Evolutionary conservation across 2,888 invertebrate genomes (phyloP), one percentile per base, ranked within the genome.

Genomic region (Pteria penguin): DNA sequence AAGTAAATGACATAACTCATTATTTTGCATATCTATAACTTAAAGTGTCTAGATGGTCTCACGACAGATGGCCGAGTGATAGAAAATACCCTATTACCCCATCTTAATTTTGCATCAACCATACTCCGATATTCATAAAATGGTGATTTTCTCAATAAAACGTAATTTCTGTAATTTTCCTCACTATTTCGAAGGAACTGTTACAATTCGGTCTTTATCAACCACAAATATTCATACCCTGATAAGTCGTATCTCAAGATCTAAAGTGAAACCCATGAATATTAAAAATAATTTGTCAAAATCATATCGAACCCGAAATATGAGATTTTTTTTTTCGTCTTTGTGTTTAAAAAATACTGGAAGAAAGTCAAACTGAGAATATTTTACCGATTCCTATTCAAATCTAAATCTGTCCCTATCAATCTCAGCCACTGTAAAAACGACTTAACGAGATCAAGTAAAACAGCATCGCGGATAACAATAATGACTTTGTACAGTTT

Each of bases 401-500:
- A 18, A 8, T 45, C 8, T 14, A 45, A 45, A 45, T 45, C 45
- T 45, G 45, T 45, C 18, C 18, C 8, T 14, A 45, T 45, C 45
- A 45, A 45, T 45, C 45, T 14, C 45, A n/a, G 8, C 45, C 24
- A 45, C 26, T 33, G 26, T 36, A 45, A 65, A 36, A n/a, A 36
- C 14, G 45, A 45, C 45, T 45, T 27, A 8, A 65, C 45, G 33
- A 65, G 31, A 62, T 27, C 31, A 62, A 14, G 31, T 26, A 65
- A 8, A 45, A 45, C 8, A 18, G 45, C 45, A 45, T 18, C 8
- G 45, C 18, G 8, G 45, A 45, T 32, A 26, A 68, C 57, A 68
- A 68, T 68, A 52, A 68, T 68, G 68, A 45, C 31, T 26, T 55
- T 68, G 68, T 52, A 55, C 27, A 68, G 68, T 68, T 68, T 68